A percentile compares a stretch with the other conserved stretches of the same genome.
phyloP scores from a whole-genome alignment of 2,888 invertebrate species.

The Yponomeuta sedellus region DNA sequence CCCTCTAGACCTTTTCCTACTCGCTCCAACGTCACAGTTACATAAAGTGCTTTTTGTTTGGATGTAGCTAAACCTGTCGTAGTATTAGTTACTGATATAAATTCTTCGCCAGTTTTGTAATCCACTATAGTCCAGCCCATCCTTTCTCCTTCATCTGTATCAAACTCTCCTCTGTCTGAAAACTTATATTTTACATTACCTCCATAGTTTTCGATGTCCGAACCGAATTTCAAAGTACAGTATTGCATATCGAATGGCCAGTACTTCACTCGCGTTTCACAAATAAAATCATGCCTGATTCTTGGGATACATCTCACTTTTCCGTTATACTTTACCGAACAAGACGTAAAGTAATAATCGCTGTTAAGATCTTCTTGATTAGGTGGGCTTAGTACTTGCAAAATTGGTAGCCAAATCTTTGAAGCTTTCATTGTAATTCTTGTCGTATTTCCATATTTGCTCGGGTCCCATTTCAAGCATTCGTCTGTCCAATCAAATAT shows the following conservation, averaged over 20 bases:
- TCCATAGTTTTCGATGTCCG: background rate
- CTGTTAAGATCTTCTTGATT: background rate
- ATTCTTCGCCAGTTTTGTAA: background rate
- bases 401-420: background rate
- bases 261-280: background rate
- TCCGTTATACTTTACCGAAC: background rate
- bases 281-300: background rate
- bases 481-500: background rate
- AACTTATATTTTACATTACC: background rate
- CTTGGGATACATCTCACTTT: background rate
- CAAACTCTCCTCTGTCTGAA: background rate
- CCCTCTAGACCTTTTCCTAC: background rate
- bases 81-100: background rate
- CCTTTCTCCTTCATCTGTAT: background rate
- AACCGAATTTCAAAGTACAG: background rate
- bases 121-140: background rate
- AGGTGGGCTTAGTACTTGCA: background rate
- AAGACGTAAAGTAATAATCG: background rate
- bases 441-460: background rate
- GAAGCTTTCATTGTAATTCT: background rate
- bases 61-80: background rate
- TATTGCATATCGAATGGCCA: background rate
- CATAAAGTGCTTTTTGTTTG: background rate
- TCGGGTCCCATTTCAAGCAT: background rate
- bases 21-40: background rate